These are phyloP conservation scores for Aix galericulata DNA, from an alignment of 2,113 vertebrate species.

Conservation along the genomic window DNA sequence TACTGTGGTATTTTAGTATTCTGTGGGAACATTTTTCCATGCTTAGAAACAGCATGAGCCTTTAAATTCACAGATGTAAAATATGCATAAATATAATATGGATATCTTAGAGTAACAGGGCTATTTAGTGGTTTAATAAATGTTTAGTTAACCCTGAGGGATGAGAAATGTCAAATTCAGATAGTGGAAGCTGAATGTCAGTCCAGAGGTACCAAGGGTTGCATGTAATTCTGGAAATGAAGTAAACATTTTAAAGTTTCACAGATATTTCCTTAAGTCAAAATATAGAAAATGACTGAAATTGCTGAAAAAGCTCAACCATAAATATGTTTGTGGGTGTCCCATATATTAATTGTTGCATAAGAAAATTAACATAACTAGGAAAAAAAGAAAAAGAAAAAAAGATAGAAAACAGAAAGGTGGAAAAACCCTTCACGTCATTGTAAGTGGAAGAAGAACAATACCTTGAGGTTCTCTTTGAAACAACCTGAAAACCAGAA, in stretches of 20 bases:
- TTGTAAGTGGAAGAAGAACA: neutral
- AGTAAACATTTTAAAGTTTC: neutral
- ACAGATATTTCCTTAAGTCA: neutral
- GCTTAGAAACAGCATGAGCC: neutral
- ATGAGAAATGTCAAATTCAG: neutral
- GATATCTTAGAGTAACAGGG: neutral
- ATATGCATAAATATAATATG: neutral
- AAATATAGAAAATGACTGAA: neutral
- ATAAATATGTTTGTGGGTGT: neutral
- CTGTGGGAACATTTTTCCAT: neutral
- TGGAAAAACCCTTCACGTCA: neutral
- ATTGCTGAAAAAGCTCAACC: neutral
- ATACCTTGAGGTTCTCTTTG: neutral
- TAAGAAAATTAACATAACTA: neutral
- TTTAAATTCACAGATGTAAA: neutral
- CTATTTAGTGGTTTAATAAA: neutral
- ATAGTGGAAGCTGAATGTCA: neutral
- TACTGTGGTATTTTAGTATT: neutral
- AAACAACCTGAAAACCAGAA: neutral
- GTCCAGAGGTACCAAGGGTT: neutral
- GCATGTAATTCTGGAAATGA: neutral
- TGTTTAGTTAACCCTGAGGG: neutral
- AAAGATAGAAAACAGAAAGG: neutral
- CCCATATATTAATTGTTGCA: neutral
- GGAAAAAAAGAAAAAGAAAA: neutral